Base-by-base conservation (phyloP, 2,888 invertebrate species). In the Andrena marginata region DNA sequence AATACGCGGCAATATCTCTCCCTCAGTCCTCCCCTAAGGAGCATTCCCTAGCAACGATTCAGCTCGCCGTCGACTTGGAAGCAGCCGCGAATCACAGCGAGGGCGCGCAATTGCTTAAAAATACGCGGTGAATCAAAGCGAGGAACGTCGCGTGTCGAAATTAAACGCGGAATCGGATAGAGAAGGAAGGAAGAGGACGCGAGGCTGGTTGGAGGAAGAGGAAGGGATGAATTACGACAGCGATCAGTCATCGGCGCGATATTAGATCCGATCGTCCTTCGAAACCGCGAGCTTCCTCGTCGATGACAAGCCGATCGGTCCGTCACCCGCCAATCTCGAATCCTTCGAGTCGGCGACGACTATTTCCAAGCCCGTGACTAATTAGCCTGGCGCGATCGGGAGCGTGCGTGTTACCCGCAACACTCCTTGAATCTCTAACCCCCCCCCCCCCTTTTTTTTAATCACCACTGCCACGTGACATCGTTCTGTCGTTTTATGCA, bases 401-500 rank as follows among this genome's bases (percentile, higher is more conserved):
- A 85, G 77, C 56, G 68, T 87, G 82, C 76, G 80, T 87, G 65
- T 51, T 65, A 33, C 16, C 23, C 48, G 10, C 70, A 1, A 6
- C 0, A 23, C 23, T 51, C 51, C 49, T 48, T 49, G 26, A 26
- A n/a, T 64, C 10, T n/a, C 49, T 13, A 31, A 26, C 16, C 48
- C 48, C 62, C 8, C 54, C 65, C 16, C 48, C 48, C 62, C 8
- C 54, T 60, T 51, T 35, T 70, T 92, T 90, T 92, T 92, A 90
- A 89, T 93, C 82, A 54, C 76, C 74, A 76, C 63, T 64, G 74
- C 89, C 91, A 92, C 91, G 92, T 92, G 91, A 93, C 82, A 86
- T 91, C 88, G 91, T 91, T 91, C 89, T 90, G 89, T 92, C 88
- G 90, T 92, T 89, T 87, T 91, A 85, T 93, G 89, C 89, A 90